These are phyloP conservation scores for Origma solitaria DNA, from an alignment of 2,113 vertebrate species.

Conservation along the genomic window DNA sequence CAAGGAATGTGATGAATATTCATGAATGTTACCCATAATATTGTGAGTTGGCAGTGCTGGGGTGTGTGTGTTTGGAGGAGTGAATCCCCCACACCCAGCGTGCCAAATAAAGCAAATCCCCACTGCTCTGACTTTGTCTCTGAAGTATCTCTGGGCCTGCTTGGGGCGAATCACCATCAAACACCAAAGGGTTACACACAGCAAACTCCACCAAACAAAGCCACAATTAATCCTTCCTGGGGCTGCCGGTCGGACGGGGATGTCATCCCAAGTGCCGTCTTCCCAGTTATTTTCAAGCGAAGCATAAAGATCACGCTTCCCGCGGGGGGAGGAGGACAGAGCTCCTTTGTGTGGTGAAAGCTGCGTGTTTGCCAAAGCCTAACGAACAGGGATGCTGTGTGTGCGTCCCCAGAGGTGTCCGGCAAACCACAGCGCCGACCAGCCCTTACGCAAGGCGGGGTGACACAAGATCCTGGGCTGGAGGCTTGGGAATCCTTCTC, in stretches of 20 bases:
- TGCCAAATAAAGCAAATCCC: no score
- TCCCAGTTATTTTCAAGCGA: not conserved
- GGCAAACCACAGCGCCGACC: not conserved
- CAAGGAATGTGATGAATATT: no score
- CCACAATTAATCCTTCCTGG: not conserved
- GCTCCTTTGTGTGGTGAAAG: slow-evolving; percentile 21
- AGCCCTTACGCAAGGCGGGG: not conserved
- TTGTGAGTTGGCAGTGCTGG: no score
- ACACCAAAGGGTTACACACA: not conserved
- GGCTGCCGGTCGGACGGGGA: not conserved
- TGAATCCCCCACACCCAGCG: no score
- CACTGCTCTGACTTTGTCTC: no score
- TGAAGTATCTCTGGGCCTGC: no score
- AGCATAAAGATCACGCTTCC: not conserved
- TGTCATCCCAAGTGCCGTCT: not conserved
- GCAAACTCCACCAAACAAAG: not conserved
- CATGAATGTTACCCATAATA: no score
- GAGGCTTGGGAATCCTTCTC: not conserved
- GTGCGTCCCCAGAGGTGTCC: not conserved
- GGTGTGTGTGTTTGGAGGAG: no score
- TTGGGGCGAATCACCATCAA: no score
- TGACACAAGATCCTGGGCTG: not conserved
- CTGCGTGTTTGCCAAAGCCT: not conserved
- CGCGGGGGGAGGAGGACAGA: not conserved
- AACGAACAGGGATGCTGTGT: not conserved